Evolutionary conservation across 2,888 invertebrate genomes (phyloP).

Genomic region (Spodoptera exigua): DNA sequence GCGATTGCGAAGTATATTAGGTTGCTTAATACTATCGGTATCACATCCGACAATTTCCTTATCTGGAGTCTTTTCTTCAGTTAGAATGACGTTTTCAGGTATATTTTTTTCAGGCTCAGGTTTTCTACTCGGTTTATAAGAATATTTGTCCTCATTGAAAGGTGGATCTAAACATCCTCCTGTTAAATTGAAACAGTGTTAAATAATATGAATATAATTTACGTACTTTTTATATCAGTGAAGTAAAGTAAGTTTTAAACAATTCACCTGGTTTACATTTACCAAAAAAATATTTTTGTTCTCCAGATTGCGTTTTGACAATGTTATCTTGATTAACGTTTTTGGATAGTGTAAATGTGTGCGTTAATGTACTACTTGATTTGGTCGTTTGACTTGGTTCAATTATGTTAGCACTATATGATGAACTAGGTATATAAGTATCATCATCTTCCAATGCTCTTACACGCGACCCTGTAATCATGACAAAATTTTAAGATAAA

Average conservation of each 20-base stretch:
- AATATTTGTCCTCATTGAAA: slow-evolving; percentile 78
- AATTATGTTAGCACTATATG: slow-evolving; percentile 40
- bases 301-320: slow-evolving; percentile 40
- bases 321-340: slow-evolving; percentile 43
- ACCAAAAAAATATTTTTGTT: slow-evolving; percentile 72
- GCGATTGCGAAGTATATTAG: background rate
- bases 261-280: slow-evolving; percentile 80
- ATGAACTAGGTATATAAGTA: slow-evolving; percentile 64
- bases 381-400: slow-evolving; percentile 39
- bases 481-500: no score
- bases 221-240: background rate
- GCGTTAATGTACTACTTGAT: slow-evolving; percentile 58
- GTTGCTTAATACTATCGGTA: background rate
- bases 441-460: slow-evolving; percentile 70
- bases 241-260: background rate
- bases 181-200: slow-evolving; percentile 53
- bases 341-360: slow-evolving; percentile 61
- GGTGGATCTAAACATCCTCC: slow-evolving; percentile 85
- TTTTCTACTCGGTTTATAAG: slow-evolving; percentile 63
- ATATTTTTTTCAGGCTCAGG: slow-evolving; percentile 8
- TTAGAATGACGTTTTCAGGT: background rate
- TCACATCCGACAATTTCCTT: slow-evolving; percentile 1
- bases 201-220: background rate
- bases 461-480: slow-evolving; percentile 71
- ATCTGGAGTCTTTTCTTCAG: background rate